Evolutionary conservation across 2,888 invertebrate species (phyloP).

Genomic region (Andricus quercusramuli): DNA sequence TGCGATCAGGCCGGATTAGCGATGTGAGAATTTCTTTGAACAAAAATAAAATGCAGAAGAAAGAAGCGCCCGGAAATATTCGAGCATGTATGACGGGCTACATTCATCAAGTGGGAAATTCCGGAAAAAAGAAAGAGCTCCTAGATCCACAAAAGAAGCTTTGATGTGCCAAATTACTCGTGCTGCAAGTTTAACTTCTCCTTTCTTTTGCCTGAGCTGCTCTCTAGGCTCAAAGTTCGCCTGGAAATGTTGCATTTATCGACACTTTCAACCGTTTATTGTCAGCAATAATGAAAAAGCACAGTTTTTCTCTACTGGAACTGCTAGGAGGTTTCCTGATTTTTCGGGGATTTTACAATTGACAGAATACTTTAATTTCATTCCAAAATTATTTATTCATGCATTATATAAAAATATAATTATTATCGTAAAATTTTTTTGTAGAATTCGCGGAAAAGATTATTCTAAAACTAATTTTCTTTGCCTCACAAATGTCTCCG

Average conservation of each 20-base stretch:
- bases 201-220: constrained; percentile 24
- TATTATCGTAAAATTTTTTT: too few relatives aligned
- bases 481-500: background rate
- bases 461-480: background rate
- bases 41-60: constrained; percentile 22
- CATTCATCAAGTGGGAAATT: constrained; percentile 41
- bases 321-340: background rate
- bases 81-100: constrained; percentile 12
- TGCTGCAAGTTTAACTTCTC: constrained; percentile 36
- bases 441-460: background rate
- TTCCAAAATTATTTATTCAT: too few relatives aligned
- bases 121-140: constrained; percentile 27
- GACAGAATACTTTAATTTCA: background rate
- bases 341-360: background rate
- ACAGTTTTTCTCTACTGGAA: background rate
- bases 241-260: constrained; percentile 10
- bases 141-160: constrained; percentile 39
- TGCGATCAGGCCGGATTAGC: constrained; percentile 12
- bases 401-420: too few relatives aligned
- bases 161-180: constrained; percentile 34
- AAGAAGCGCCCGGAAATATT: background rate
- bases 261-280: constrained; percentile 11
- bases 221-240: constrained; percentile 9
- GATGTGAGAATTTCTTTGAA: constrained; percentile 21
- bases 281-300: background rate